Percentiles rank a stretch among this genome's conserved stretches.
phyloP scores from a whole-genome alignment of 2,888 invertebrate species.

The Pogonocherus hispidulus region DNA sequence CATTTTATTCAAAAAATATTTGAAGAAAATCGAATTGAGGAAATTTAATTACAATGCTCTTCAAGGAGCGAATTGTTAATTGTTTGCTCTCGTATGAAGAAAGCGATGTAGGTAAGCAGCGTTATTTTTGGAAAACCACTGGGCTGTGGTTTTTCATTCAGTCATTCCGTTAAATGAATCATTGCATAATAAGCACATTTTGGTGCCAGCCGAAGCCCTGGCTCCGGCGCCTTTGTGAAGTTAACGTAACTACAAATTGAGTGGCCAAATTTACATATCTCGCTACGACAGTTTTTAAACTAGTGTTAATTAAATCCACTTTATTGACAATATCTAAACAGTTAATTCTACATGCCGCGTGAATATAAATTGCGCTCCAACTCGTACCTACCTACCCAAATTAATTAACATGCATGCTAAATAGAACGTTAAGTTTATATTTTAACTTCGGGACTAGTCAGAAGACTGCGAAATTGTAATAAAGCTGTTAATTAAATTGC shows the following conservation, averaged over 20 bases:
- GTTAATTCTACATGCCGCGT: constrained; percentile 52
- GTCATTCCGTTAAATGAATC: too few relatives aligned
- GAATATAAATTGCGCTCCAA: constrained; percentile 46
- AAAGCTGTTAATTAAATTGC: constrained; percentile 16
- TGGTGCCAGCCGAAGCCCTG: too few relatives aligned
- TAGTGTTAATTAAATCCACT: constrained; percentile 53
- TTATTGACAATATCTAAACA: constrained; percentile 57
- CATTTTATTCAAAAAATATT: too few relatives aligned
- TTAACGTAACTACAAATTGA: constrained; percentile 50
- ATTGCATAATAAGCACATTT: too few relatives aligned
- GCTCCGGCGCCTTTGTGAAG: constrained; percentile 31
- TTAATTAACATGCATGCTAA: constrained; percentile 34
- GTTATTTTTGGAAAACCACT: too few relatives aligned
- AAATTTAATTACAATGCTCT: too few relatives aligned
- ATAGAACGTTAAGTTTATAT: constrained; percentile 29
- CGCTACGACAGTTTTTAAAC: constrained; percentile 50
- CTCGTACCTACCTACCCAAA: constrained; percentile 34
- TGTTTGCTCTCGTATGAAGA: too few relatives aligned
- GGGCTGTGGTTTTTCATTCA: too few relatives aligned
- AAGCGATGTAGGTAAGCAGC: too few relatives aligned
- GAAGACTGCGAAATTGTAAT: constrained; percentile 7
- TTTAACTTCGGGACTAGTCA: constrained; percentile 19
- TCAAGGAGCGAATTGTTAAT: too few relatives aligned
- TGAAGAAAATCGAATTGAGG: too few relatives aligned
- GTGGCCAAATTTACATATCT: constrained; percentile 50